A percentile compares a stretch with the other conserved stretches of the same genome.
phyloP scores from a whole-genome alignment of 2,113 vertebrate species.

The Aphyosemion australe region DNA sequence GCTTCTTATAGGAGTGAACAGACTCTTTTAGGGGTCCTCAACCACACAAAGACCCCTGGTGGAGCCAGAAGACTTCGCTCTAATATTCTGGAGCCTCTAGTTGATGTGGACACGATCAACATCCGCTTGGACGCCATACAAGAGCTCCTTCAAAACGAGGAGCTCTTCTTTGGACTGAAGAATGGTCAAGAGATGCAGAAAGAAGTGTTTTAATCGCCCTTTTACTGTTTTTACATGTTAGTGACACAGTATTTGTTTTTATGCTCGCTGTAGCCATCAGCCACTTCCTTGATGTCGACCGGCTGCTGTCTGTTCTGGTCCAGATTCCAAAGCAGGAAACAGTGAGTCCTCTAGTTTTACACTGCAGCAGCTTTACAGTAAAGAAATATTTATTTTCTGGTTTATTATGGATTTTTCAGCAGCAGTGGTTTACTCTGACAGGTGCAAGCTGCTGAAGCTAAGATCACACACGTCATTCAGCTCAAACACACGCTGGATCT shows the following conservation, averaged over 20 bases:
- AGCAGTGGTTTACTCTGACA: conserved; percentile 48
- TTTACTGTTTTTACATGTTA: background rate
- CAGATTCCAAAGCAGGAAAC: conserved; percentile 97
- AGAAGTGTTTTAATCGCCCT: background rate
- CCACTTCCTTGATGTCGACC: conserved; percentile 94
- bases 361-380: background rate
- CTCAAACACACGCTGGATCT: conserved; percentile 94
- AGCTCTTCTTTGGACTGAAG: conserved; percentile 92
- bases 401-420: background rate
- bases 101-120: conserved; percentile 90
- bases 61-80: conserved; percentile 91
- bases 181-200: conserved; percentile 76
- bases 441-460: conserved; percentile 91
- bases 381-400: background rate
- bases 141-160: conserved; percentile 90
- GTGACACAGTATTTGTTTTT: conserved; percentile 20
- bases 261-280: conserved; percentile 85
- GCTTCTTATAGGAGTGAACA: conserved; percentile 82
- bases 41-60: conserved; percentile 93
- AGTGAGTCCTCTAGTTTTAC: conserved; percentile 69
- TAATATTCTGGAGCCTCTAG: conserved; percentile 92
- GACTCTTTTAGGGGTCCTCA: conserved; percentile 91
- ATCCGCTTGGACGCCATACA: conserved; percentile 90
- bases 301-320: conserved; percentile 92
- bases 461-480: conserved; percentile 95